These are phyloP conservation scores for Sebastes vulpes DNA, from an alignment of 2,797 vertebrate species.

Conservation along the genomic window DNA sequence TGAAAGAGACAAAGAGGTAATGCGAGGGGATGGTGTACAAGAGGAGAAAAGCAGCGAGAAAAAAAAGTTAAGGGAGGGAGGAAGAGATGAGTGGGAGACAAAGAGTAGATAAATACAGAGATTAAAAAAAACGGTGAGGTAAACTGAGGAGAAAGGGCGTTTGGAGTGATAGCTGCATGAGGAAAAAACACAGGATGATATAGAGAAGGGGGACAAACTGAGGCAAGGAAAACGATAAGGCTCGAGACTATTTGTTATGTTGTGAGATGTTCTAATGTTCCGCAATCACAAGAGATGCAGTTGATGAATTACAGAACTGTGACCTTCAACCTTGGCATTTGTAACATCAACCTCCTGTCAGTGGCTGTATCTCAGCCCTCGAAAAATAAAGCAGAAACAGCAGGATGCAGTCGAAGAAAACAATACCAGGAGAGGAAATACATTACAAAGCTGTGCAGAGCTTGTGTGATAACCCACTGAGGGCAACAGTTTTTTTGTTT, in stretches of 20 bases:
- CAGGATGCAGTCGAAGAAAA: slow-evolving; percentile 28
- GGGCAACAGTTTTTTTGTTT: not conserved
- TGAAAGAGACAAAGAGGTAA: slow-evolving; percentile 25
- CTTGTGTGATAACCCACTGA: slow-evolving; percentile 23
- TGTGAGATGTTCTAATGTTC: slow-evolving; percentile 25
- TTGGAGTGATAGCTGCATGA: slow-evolving; percentile 16
- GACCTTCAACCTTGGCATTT: slow-evolving; percentile 59
- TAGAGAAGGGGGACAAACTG: slow-evolving; percentile 34
- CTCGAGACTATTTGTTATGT: slow-evolving; percentile 45
- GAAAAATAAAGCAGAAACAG: slow-evolving; percentile 6
- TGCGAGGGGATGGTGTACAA: not conserved
- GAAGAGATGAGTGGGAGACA: slow-evolving; percentile 16
- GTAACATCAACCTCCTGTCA: slow-evolving; percentile 37
- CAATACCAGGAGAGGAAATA: slow-evolving; percentile 34
- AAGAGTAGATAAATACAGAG: slow-evolving; percentile 25
- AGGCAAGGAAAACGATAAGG: slow-evolving; percentile 40
- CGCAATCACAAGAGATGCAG: slow-evolving; percentile 23
- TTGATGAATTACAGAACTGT: slow-evolving; percentile 59
- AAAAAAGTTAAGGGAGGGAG: slow-evolving; percentile 9
- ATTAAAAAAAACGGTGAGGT: slow-evolving; percentile 21
- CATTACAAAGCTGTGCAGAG: slow-evolving; percentile 19
- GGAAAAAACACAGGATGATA: slow-evolving; percentile 32
- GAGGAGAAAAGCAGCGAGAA: not conserved
- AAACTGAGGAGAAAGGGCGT: slow-evolving; percentile 43
- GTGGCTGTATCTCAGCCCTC: not conserved